Base-by-base conservation (phyloP, 2,797 vertebrate genomes). In the Leucoraja ocellata region DNA sequence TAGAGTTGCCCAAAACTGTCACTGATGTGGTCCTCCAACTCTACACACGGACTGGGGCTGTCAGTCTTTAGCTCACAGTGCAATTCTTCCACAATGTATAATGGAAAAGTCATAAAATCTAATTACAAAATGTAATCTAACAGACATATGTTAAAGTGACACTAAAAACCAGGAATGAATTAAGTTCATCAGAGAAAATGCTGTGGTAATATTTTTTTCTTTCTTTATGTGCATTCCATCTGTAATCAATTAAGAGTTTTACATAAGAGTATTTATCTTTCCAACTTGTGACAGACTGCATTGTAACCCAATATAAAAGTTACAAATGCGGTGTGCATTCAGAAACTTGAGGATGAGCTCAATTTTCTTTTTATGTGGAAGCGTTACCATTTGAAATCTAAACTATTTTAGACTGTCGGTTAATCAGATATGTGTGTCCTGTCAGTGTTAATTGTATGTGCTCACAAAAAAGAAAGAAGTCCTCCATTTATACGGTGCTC, bases 131-230 rank as follows among this genome's bases (percentile, higher is more conserved):
- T 74, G 46, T 76, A n/a, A 74, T 92, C 68, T 92, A 74, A 92
- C 36, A 39, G 71, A 92, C 90, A 76, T 92, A 76, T 92, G 90
- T n/a, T 74, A 39, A 92, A 92, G 71, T 92, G 90, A 92, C 39
- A 76, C 46, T 71, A 92, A 74, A 71, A 76, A 76, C 23, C 68
- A 92, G 90, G 90, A 76, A 92, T 92, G 39, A 92, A 92, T 58
- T 92, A 74, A 23, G 25, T 39, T 74, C 71, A 74, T 92, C 68
- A 54, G 46, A 92, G 68, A 92, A 76, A 54, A 74, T 11, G 23
- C 71, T 92, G 90, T 76, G 90, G 90, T 54, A 92, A 92, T 54
- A 76, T 74, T 65, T 92, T 84, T 92, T 16, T 14, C 90, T 54
- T 76, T 92, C 36, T 54, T 28, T 9, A 18, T 78, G 11, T 78